Percentiles rank a stretch among this genome's conserved stretches.
phyloP scores from a whole-genome alignment of 2,888 invertebrate species.

The Chymomyza amoena region DNA sequence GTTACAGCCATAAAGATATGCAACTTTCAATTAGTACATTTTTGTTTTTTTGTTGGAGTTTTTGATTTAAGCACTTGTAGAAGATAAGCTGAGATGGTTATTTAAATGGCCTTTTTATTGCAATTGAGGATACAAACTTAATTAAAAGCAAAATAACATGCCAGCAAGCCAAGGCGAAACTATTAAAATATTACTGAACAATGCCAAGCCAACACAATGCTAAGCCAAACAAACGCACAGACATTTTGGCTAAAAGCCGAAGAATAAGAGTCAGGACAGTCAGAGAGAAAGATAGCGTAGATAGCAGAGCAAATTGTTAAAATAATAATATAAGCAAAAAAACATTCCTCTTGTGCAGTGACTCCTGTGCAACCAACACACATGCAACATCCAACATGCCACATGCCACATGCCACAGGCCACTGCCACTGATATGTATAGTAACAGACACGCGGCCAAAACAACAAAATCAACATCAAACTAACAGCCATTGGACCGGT shows the following conservation, averaged over 20 bases:
- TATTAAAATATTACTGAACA: constrained; percentile 40
- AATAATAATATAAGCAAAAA: constrained; percentile 2
- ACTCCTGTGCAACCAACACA: not conserved
- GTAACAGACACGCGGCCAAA: not conserved
- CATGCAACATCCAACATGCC: not conserved
- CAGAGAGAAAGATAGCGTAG: not conserved
- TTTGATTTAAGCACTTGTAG: constrained; percentile 29
- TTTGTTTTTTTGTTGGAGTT: constrained; percentile 4
- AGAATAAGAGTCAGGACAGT: constrained; percentile 1
- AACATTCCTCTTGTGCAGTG: not conserved
- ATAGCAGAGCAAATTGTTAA: not conserved
- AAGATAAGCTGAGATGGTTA: constrained; percentile 16
- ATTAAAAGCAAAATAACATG: constrained; percentile 46
- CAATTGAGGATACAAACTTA: constrained; percentile 39
- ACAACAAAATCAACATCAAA: not conserved
- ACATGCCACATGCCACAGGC: not conserved
- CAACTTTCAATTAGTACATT: constrained; percentile 39
- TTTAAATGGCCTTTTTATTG: not conserved
- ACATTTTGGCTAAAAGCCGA: not conserved
- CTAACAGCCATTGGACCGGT: not conserved
- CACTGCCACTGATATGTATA: not conserved
- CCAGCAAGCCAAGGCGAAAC: constrained; percentile 33
- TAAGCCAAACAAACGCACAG: not conserved
- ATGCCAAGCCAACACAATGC: constrained; percentile 40
- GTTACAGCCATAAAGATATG: constrained; percentile 43